These are phyloP conservation scores for Columba livia DNA, from an alignment of 2,113 vertebrate species.

Conservation along the genomic window DNA sequence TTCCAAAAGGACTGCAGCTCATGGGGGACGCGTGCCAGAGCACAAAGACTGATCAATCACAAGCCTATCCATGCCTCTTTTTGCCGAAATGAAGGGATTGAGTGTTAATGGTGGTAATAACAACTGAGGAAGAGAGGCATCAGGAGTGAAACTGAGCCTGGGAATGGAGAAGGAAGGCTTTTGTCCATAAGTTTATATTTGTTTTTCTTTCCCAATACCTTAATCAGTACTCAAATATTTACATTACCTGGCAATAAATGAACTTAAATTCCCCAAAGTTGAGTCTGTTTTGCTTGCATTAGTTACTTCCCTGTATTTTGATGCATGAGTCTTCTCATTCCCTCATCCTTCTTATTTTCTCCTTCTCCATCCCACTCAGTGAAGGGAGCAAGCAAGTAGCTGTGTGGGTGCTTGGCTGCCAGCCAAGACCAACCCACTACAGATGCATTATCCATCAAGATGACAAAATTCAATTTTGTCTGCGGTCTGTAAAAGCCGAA, in stretches of 20 bases:
- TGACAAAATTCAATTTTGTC: constrained; percentile 46
- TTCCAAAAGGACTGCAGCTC: not conserved
- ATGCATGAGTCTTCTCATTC: not conserved
- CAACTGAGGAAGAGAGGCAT: not conserved
- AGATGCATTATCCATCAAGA: constrained; percentile 27
- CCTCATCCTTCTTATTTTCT: not conserved
- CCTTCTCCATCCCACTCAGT: fast-evolving
- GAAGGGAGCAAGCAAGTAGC: not conserved
- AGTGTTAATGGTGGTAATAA: not conserved
- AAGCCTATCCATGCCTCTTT: not conserved
- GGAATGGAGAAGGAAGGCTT: not conserved
- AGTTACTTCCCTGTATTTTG: not conserved
- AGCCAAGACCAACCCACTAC: not conserved
- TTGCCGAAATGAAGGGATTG: not conserved
- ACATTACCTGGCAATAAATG: not conserved
- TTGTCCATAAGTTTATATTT: not conserved
- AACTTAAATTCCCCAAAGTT: not conserved
- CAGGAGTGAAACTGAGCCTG: not conserved
- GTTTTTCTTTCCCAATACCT: not conserved
- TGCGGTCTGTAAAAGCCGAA: not conserved
- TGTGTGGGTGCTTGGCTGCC: not conserved
- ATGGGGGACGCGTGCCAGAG: not conserved
- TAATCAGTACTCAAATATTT: not conserved
- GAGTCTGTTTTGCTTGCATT: not conserved
- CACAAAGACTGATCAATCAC: not conserved